Conservation (phyloP, 2,113 vertebrate species). For the Vidua macroura region DNA sequence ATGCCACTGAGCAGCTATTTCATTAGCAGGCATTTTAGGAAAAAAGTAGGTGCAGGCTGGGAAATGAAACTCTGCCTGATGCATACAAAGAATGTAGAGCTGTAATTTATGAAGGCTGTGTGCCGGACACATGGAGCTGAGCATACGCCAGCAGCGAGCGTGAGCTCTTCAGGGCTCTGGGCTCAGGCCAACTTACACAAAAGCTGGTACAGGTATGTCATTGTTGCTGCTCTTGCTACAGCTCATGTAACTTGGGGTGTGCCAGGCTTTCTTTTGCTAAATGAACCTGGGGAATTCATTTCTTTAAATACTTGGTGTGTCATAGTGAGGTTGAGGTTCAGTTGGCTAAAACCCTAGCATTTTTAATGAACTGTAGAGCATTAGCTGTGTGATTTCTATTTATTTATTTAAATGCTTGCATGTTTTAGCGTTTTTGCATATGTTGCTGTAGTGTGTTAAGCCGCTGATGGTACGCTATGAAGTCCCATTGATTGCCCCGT, state of each 20-base stretch:
- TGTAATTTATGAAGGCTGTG: not conserved
- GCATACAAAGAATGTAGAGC: not conserved
- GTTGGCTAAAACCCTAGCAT: not conserved
- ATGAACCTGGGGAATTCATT: not conserved
- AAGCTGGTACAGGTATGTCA: not conserved
- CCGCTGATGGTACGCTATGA: not conserved
- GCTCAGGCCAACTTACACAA: not conserved
- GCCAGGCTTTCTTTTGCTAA: not conserved
- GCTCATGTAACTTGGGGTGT: not conserved
- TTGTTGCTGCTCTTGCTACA: not conserved
- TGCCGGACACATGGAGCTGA: not conserved
- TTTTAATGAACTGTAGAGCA: not conserved
- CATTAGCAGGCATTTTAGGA: not conserved
- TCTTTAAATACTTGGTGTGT: not conserved
- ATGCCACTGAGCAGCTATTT: not conserved
- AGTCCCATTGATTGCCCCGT: not conserved
- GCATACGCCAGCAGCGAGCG: not conserved
- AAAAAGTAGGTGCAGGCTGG: not conserved
- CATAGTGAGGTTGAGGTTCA: not conserved
- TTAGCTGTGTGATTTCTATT: not conserved
- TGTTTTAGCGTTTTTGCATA: not conserved
- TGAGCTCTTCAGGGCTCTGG: not conserved
- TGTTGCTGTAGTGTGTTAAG: not conserved
- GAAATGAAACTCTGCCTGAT: not conserved
- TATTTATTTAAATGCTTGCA: not conserved